Base-by-base conservation (phyloP, 2,888 invertebrate genomes). In the Eugnorisma glareosa region DNA sequence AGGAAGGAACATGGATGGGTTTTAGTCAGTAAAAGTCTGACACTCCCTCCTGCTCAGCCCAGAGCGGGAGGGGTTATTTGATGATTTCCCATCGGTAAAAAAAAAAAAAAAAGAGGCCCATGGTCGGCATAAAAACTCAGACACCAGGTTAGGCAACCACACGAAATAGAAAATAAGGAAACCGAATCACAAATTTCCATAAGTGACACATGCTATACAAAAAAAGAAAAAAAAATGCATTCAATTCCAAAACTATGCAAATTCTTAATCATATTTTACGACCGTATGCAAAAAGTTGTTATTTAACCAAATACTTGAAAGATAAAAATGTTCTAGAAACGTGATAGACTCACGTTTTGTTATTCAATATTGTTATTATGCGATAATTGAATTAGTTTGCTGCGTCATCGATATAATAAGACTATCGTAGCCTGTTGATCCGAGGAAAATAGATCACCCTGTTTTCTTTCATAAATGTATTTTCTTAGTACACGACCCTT, bases 361-460 rank as follows among this genome's bases (percentile, higher is more conserved):
- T 66, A 74, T 81, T 57, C 28, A 81, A 73, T 74, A 74, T 18
- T 64, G 64, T 64, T 64, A 40, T n/a, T 59, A 48, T n/a, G 24
- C 35, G 57, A 28, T 81, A 81, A 79, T 81, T 74, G 28, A 66
- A 81, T 79, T 66, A 74, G 66, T 57, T 57, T 74, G 66, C n/a
- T 74, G 48, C 75, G 81, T 79, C 81, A 81, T 48, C 28, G 35
- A 28, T 48, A 18, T 64, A 45, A 3, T 35, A 24, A 35, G 4
- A 35, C 28, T 18, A 10, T 31, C 35, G 35, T 37, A n/a, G 11
- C 28, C 43, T 1, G 10, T 10, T 10, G 37, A 37, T 18, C n/a
- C 15, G 48, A 67, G 6, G 21, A 77, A 40, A 61, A 48, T 68
- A 64, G 43, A 28, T 40, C 31, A 24, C 13, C 35, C 37, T 28